These are phyloP conservation scores for Galerucella nymphaeae DNA, from an alignment of 2,888 invertebrate species.

Conservation along the genomic window DNA sequence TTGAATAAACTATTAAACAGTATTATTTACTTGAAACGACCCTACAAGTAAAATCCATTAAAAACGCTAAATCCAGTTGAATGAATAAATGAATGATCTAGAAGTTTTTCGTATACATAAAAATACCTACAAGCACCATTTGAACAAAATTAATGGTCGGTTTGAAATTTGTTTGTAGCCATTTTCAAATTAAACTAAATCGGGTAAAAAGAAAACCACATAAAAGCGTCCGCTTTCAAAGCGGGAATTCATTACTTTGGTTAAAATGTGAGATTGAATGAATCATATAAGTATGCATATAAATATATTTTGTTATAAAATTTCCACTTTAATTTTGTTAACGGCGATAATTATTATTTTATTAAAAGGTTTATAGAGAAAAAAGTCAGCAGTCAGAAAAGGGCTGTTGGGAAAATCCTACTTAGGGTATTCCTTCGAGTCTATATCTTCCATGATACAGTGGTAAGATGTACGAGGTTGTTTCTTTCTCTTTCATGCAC, in stretches of 20 bases:
- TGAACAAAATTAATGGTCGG: constrained; percentile 45
- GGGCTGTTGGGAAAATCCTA: too few species aligned
- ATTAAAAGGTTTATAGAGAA: too few species aligned
- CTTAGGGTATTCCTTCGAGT: too few species aligned
- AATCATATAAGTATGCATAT: neutral
- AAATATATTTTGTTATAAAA: neutral
- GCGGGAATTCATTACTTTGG: constrained; percentile 25
- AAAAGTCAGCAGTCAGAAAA: too few species aligned
- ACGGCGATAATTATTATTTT: too few species aligned
- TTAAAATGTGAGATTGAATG: neutral
- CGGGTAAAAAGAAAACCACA: constrained; percentile 48
- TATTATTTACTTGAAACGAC: constrained; percentile 4
- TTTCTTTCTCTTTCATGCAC: too few species aligned
- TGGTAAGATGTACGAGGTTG: too few species aligned
- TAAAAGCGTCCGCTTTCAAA: constrained; percentile 50
- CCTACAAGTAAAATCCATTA: constrained; percentile 39
- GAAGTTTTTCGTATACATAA: constrained; percentile 31
- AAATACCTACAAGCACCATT: constrained; percentile 42
- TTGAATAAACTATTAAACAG: constrained; percentile 12
- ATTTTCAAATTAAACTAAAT: constrained; percentile 52
- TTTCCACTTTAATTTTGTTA: neutral
- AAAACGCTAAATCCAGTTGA: constrained; percentile 28
- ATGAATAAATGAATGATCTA: constrained; percentile 17
- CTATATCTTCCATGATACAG: too few species aligned
- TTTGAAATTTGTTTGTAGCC: constrained; percentile 44